Base-by-base conservation (phyloP, 2,113 vertebrate species). In the Otus sunia region DNA sequence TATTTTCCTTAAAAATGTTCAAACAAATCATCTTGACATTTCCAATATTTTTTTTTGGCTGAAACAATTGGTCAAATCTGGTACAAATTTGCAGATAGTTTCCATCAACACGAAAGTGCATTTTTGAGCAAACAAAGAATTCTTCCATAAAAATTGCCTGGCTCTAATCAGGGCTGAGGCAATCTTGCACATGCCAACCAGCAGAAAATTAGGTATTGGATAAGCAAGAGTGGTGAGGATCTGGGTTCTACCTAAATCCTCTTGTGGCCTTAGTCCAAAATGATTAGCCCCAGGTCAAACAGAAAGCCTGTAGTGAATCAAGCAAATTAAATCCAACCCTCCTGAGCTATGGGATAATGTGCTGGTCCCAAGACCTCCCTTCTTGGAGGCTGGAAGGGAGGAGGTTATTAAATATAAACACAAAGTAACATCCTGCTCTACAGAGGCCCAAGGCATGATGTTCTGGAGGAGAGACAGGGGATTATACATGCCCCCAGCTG, bases 61-160 rank as follows among this genome's bases (percentile, higher is more conserved):
- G 90, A 94, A 96, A 96, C 92, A 90, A 93, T 96, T 95, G 96
- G 94, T 91, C 86, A 93, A 96, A 96, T 96, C 94, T 96, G 96
- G 93, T 96, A 96, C 96, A 96, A 96, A 96, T 96, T 97, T 96
- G 86, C 93, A 96, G 95, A 96, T 96, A 95, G 93, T 97, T 97
- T 96, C 96, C 95, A 95, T 97, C 96, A 96, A 97, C 94, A 95
- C 90, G 0, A 96, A 94, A 96, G 47, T 90, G 88, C 94, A 94
- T 96, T 97, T 97, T 74, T 95, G 74, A 95, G 82, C 93, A 95
- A 97, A 91, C 66, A 96, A 93, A 96, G 93, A 97, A 96, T 93
- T 76, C 93, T 95, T 96, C 94, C 92, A 96, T 96, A 96, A 96
- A 95, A 95, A 91, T 94, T 96, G 94, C 92, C 96, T 96, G 96